Conservation (phyloP, 2,797 vertebrate species). For the Chloroceryle amazona region DNA sequence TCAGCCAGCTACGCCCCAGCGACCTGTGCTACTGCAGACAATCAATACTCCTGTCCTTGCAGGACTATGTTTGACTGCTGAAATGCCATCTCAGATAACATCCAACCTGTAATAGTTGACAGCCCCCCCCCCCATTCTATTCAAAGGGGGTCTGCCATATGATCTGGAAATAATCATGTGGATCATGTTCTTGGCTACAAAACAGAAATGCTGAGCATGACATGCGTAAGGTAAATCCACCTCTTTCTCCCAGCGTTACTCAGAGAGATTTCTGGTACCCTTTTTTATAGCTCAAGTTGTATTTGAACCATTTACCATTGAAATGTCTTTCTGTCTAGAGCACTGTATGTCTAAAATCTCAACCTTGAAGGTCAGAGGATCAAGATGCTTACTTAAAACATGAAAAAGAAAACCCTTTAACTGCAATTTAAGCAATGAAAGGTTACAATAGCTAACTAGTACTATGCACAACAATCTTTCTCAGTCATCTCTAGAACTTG, state of each 20-base stretch:
- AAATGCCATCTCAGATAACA: constrained; percentile 22
- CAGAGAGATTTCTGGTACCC: constrained; percentile 34
- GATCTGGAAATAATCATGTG: neutral
- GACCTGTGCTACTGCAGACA: neutral
- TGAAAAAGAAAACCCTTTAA: constrained; percentile 39
- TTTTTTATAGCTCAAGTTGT: constrained; percentile 17
- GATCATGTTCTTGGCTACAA: neutral
- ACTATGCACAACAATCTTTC: constrained; percentile 71
- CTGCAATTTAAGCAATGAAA: constrained; percentile 49
- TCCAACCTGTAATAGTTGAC: constrained; percentile 15
- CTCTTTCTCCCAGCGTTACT: neutral
- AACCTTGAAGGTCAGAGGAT: constrained; percentile 53
- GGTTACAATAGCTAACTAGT: constrained; percentile 69
- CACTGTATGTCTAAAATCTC: neutral
- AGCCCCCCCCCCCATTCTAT: neutral
- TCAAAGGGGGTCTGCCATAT: constrained; percentile 11
- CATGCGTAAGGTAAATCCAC: neutral
- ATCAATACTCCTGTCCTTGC: neutral
- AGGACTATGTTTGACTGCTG: neutral
- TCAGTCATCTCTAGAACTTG: constrained; percentile 53
- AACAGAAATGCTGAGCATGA: constrained; percentile 35
- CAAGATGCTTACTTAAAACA: constrained; percentile 54
- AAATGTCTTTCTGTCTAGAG: constrained; percentile 28
- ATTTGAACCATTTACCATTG: constrained; percentile 47
- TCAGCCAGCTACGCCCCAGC: neutral